phyloP scores from a whole-genome alignment of 2,888 invertebrate genomes.

The Macrostomum cliftonense region DNA sequence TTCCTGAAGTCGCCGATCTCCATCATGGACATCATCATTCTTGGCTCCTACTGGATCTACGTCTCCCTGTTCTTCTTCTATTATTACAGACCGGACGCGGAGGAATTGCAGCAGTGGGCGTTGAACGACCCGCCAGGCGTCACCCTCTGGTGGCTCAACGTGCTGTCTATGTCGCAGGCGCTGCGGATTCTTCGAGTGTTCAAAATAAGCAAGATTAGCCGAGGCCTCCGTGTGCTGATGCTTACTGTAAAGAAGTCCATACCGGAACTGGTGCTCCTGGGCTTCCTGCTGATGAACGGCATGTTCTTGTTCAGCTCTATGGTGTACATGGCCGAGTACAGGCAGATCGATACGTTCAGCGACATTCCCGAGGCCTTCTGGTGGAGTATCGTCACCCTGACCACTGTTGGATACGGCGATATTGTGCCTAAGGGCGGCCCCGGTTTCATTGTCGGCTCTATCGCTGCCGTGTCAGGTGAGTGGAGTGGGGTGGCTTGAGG shows the following conservation, averaged over 20 bases:
- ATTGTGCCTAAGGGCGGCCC: conserved; percentile 9
- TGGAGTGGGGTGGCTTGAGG: too few relatives aligned
- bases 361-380: conserved; percentile 12
- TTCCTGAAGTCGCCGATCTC: conserved; percentile 8
- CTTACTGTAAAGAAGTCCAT: conserved; percentile 31
- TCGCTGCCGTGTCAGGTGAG: conserved; percentile 8
- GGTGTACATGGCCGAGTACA: conserved; percentile 27
- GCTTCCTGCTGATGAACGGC: conserved; percentile 28
- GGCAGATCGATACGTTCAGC: conserved; percentile 14
- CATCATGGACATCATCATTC: conserved; percentile 10
- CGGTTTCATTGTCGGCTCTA: conserved; percentile 10
- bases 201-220: conserved; percentile 16
- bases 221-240: conserved; percentile 29
- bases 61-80: conserved; percentile 7
- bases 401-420: conserved; percentile 12
- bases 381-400: conserved; percentile 12
- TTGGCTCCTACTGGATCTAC: conserved; percentile 11
- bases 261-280: conserved; percentile 30
- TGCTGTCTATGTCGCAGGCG: conserved; percentile 11
- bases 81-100: conserved; percentile 4
- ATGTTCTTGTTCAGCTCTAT: conserved; percentile 32
- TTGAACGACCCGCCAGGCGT: neutral
- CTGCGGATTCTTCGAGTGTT: conserved; percentile 10
- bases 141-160: conserved; percentile 6
- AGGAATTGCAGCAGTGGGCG: too few relatives aligned